These are phyloP conservation scores for Alaudala cheleensis DNA, from an alignment of 2,113 vertebrate genomes.

Conservation along the genomic window DNA sequence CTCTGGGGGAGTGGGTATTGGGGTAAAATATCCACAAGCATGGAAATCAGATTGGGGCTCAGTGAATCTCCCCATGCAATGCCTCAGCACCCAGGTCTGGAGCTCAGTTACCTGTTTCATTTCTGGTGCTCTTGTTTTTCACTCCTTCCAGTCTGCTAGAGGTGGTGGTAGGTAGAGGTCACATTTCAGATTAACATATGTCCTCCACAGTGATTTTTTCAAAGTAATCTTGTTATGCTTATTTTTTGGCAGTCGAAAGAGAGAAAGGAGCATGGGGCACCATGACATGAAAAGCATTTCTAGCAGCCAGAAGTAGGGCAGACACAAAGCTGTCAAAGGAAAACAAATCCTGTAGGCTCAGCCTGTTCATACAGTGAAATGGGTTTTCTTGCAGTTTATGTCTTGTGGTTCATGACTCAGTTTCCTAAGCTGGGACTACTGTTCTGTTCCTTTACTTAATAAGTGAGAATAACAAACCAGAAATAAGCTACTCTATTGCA, in stretches of 20 bases:
- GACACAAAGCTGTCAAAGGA: background rate
- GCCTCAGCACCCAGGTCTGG: background rate
- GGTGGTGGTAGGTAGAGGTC: background rate
- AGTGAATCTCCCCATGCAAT: background rate
- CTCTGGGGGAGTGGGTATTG: fast-evolving
- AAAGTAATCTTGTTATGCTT: background rate
- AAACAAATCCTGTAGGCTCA: background rate
- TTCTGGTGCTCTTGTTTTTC: background rate
- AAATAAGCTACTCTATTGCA: background rate
- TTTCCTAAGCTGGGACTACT: background rate
- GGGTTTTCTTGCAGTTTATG: background rate
- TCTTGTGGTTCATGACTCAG: background rate
- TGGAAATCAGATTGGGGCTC: background rate
- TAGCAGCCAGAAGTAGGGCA: background rate
- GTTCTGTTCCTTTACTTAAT: background rate
- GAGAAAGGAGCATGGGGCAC: background rate
- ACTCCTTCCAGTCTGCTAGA: background rate
- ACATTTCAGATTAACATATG: background rate
- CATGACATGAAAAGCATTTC: background rate
- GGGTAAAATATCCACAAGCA: background rate
- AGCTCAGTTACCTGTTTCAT: background rate
- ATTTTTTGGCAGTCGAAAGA: background rate
- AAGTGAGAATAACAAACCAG: background rate
- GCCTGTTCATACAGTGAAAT: background rate
- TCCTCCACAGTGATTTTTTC: background rate